These are phyloP conservation scores for Sebastes variabilis DNA, from an alignment of 2,797 vertebrate genomes.

Conservation along the genomic window DNA sequence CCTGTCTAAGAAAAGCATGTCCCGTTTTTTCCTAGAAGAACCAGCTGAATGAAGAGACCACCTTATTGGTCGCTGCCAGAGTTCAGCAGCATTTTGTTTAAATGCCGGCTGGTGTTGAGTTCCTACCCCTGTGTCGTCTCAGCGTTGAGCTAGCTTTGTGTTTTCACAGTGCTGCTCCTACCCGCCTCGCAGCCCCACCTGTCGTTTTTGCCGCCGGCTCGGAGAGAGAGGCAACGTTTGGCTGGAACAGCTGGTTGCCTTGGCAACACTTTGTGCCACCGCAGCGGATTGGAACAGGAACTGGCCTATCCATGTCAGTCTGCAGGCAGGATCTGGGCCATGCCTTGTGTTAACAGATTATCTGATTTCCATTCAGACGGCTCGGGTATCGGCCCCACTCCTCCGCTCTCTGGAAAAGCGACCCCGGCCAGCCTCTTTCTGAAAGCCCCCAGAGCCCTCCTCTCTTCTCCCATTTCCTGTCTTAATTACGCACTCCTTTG, in stretches of 20 bases:
- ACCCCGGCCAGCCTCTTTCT: constrained; percentile 75
- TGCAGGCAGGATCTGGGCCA: constrained; percentile 80
- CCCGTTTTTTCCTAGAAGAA: not conserved
- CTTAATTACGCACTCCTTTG: constrained; percentile 81
- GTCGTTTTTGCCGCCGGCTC: constrained; percentile 54
- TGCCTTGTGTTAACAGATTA: constrained; percentile 83
- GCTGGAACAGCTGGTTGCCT: constrained; percentile 73
- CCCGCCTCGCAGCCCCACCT: constrained; percentile 67
- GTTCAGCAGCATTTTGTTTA: constrained; percentile 27
- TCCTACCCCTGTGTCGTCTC: constrained; percentile 26
- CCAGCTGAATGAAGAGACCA: not conserved
- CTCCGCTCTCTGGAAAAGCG: constrained; percentile 73
- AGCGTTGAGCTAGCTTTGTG: constrained; percentile 34
- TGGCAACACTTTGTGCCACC: constrained; percentile 73
- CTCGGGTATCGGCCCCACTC: constrained; percentile 78
- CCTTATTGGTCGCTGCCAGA: constrained; percentile 5
- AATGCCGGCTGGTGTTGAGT: constrained; percentile 22
- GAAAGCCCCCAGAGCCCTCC: constrained; percentile 78
- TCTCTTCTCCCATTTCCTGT: constrained; percentile 80
- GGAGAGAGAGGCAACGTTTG: constrained; percentile 65
- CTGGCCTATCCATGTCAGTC: constrained; percentile 78
- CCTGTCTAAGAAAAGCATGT: not conserved
- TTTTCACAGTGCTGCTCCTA: constrained; percentile 34
- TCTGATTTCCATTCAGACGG: constrained; percentile 82
- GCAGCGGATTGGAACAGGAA: constrained; percentile 78